phyloP scores from a whole-genome alignment of 2,113 vertebrate species.

The Crotalus helleri region DNA sequence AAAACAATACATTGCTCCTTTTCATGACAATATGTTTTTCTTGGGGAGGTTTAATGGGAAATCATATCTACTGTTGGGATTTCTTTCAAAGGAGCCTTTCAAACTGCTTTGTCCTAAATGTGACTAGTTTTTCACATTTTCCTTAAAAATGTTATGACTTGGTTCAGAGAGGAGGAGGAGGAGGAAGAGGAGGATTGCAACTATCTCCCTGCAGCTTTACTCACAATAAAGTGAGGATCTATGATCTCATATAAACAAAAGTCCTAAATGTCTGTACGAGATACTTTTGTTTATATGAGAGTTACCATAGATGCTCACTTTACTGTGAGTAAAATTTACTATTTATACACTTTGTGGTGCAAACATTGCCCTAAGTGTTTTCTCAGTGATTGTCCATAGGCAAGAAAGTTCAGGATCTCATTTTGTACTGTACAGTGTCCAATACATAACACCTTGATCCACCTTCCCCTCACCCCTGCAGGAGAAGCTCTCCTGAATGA shows the following conservation, averaged over 20 bases:
- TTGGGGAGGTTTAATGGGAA: background rate
- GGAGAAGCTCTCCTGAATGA: conserved; percentile 64
- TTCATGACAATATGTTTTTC: background rate
- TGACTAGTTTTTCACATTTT: conserved; percentile 1
- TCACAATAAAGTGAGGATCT: background rate
- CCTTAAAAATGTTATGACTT: conserved; percentile 7
- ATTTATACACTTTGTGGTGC: background rate
- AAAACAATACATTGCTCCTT: background rate
- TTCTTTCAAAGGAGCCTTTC: background rate
- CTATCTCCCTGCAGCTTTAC: background rate
- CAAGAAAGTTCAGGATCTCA: background rate
- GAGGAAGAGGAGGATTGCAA: background rate
- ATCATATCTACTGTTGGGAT: background rate
- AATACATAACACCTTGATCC: conserved; percentile 64
- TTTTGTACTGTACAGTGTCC: conserved; percentile 34
- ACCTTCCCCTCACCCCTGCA: conserved; percentile 46
- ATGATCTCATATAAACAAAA: background rate
- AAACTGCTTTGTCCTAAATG: conserved; percentile 2
- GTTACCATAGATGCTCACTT: background rate
- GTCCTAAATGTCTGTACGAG: background rate
- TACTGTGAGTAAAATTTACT: background rate
- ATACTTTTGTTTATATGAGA: background rate
- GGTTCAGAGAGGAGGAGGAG: background rate
- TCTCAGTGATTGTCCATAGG: background rate
- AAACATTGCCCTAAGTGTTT: background rate